phyloP scores from a whole-genome alignment of 2,113 vertebrate species.

The Salminus brasiliensis region DNA sequence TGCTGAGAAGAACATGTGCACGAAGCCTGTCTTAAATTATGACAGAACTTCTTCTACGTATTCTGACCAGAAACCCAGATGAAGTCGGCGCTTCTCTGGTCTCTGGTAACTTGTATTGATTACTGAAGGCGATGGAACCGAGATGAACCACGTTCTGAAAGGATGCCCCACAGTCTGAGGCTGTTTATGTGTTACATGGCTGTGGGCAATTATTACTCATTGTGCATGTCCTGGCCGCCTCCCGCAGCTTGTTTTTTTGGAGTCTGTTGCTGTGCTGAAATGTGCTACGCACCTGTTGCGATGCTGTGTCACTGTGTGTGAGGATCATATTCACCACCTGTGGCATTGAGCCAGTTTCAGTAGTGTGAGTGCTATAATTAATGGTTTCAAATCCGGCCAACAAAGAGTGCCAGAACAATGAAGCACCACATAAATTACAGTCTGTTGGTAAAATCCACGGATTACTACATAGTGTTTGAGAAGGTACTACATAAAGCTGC shows the following conservation, averaged over 20 bases:
- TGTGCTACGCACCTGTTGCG: not conserved
- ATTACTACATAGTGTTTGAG: no score
- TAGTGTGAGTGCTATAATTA: not conserved
- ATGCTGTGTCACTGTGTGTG: not conserved
- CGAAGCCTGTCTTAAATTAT: slow-evolving; percentile 3
- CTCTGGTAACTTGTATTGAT: not conserved
- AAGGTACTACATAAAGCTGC: no score
- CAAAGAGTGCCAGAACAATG: not conserved
- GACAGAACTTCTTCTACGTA: slow-evolving; percentile 27
- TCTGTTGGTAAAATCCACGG: no score
- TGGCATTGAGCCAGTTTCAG: not conserved
- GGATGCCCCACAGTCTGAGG: not conserved
- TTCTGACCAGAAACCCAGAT: not conserved
- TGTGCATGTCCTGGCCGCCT: not conserved
- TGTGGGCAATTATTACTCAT: not conserved
- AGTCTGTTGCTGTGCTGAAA: not conserved
- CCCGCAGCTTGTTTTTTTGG: not conserved
- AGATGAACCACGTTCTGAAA: not conserved
- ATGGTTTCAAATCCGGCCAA: not conserved
- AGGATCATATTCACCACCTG: not conserved
- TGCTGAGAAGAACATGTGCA: slow-evolving; percentile 27
- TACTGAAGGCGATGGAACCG: not conserved
- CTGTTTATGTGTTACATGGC: not conserved
- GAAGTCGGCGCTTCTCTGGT: not conserved
- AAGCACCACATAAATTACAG: no score